A percentile compares a stretch with the other conserved stretches of the same genome.
Evolutionary conservation across 35 echinoderm and acorn worm genomes (phyloP).

Genomic region (Heliocidaris erythrogramma): DNA sequence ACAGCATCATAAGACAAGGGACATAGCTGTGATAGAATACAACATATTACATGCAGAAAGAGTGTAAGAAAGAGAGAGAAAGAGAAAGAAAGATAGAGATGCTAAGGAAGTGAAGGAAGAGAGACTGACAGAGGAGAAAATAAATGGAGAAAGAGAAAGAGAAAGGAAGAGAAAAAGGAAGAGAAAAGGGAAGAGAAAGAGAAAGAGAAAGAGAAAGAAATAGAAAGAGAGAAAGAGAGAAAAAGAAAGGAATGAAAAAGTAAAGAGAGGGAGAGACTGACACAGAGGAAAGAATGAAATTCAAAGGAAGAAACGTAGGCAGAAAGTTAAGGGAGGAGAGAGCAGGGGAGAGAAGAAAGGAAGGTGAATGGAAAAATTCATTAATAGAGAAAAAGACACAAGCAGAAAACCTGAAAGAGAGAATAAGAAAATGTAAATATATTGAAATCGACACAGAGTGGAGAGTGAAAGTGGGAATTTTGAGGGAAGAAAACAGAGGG

Average conservation of each 20-base stretch:
- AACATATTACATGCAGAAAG: no score
- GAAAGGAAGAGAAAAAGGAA: background rate
- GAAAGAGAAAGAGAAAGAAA: background rate
- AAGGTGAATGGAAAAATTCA: background rate
- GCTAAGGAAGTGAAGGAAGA: no score
- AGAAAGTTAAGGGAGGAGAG: background rate
- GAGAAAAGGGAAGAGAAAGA: background rate
- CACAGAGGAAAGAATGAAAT: background rate
- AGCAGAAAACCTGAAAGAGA: background rate
- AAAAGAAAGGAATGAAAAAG: background rate
- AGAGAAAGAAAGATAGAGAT: no score
- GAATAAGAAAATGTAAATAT: background rate
- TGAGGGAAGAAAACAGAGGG: constrained; percentile 8
- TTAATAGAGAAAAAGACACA: background rate
- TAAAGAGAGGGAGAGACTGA: background rate
- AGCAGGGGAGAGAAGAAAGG: background rate
- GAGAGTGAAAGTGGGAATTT: background rate
- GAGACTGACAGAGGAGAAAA: background rate
- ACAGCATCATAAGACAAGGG: no score
- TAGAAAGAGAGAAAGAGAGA: background rate
- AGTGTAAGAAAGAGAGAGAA: no score
- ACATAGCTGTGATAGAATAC: no score
- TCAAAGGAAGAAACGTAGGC: background rate
- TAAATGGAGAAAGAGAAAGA: background rate
- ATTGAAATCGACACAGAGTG: background rate